Percentiles rank a stretch among this genome's conserved stretches.
phyloP scores from a whole-genome alignment of 2,888 invertebrate genomes.

The Chrysotoxum bicinctum region DNA sequence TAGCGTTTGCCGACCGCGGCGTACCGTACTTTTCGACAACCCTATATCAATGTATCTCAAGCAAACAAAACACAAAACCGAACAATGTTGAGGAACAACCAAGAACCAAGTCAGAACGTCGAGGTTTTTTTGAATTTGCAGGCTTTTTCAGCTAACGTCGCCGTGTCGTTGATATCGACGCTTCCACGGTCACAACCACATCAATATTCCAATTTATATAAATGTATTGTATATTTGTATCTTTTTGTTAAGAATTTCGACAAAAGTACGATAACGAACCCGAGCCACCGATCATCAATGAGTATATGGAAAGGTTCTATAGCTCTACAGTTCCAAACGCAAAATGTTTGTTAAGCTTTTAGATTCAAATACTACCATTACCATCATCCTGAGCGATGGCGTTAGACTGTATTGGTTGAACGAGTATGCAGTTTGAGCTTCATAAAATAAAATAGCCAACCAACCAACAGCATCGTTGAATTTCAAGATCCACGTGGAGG shows the following conservation, averaged over 20 bases:
- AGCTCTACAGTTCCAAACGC: background rate
- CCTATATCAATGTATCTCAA: slow-evolving; percentile 43
- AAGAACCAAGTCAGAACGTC: slow-evolving; percentile 55
- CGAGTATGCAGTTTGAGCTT: slow-evolving; percentile 52
- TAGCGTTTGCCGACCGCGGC: slow-evolving; percentile 26
- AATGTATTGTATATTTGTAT: slow-evolving; percentile 11
- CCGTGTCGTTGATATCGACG: background rate
- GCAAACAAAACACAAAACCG: background rate
- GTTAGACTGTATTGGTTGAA: slow-evolving; percentile 37
- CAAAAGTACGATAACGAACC: slow-evolving; percentile 42
- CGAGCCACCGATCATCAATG: slow-evolving; percentile 63
- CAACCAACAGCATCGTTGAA: slow-evolving; percentile 25
- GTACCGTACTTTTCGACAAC: slow-evolving; percentile 32
- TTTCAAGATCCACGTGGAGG: slow-evolving; percentile 69
- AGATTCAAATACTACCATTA: slow-evolving; percentile 31
- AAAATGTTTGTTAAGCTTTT: slow-evolving; percentile 48
- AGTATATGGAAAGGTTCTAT: slow-evolving; percentile 60
- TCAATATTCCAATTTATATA: background rate
- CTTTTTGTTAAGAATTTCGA: slow-evolving; percentile 36
- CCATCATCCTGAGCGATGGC: background rate
- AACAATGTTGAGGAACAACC: slow-evolving; percentile 57
- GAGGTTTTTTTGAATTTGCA: slow-evolving; percentile 22
- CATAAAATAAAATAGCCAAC: slow-evolving; percentile 10
- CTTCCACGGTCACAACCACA: slow-evolving; percentile 52
- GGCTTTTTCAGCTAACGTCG: slow-evolving; percentile 59